Evolutionary conservation across 1,140 invertebrate genomes (phyloP), one percentile per base, ranked within the genome.

Genomic region (Cyphomyrmex costatus): DNA sequence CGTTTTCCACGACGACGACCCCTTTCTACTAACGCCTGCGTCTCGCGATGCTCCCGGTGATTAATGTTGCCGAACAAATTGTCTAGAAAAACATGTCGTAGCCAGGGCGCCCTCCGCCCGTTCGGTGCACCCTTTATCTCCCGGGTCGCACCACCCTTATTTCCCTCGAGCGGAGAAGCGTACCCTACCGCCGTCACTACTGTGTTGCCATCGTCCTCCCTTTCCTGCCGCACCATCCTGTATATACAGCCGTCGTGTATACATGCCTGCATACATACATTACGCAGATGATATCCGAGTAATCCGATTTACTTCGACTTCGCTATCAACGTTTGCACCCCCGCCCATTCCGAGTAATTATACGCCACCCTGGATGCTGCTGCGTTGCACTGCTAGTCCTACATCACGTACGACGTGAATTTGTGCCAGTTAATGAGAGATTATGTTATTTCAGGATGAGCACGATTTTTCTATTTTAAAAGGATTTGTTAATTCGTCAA

Each of bases 11-110:
- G 83, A 86, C 88, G 76, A 78, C 80, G 70, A 68, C 70, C 73
- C 71, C 80, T 71, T 85, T 73, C 61, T 63, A 30, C 85, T 88
- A 87, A 61, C 77, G 66, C 51, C 61, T 89, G 89, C 89, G 91
- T 89, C 90, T 90, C 87, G 87, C 88, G 76, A 79, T 82, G 92
- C 89, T 89, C 87, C 89, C 89, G 92, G 94, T 95, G 95, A 96
- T 96, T 95, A 95, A 96, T 96, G 95, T 95, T 95, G 93, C 94
- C 93, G 94, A 96, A 95, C 95, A 95, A 96, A 96, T 96, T 96
- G 95, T 95, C 95, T 95, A 95, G 95, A 96, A 95, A 96, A 96
- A 96, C 95, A 95, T 95, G 95, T 95, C 94, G 93, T 94, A 93
- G 83, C 85, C 88, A 79, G 74, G 83, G 78, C 86, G 85, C 89